Evolutionary conservation across 2,113 vertebrate genomes (phyloP).

Genomic region (Rhadina sibilatrix): DNA sequence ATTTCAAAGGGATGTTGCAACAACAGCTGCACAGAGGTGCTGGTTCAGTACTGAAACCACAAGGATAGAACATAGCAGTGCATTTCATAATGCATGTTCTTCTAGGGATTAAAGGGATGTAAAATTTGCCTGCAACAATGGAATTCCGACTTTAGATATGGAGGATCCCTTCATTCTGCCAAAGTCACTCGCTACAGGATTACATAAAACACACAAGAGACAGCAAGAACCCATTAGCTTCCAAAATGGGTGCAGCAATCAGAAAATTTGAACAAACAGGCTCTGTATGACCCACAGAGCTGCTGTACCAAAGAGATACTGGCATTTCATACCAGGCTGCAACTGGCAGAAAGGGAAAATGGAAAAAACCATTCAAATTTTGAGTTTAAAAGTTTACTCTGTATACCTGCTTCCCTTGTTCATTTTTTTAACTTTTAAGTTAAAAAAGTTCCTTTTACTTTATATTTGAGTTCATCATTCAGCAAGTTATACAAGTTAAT

Average conservation of each 20-base stretch:
- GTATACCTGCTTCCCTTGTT: background rate
- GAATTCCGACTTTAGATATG: background rate
- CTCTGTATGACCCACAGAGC: background rate
- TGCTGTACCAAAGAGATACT: background rate
- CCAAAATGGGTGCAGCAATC: background rate
- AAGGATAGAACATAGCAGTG: rapidly evolving
- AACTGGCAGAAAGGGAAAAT: background rate
- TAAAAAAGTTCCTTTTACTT: background rate
- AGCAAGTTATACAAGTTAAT: background rate
- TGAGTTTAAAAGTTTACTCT: background rate
- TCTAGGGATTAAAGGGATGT: background rate
- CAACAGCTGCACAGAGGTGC: background rate
- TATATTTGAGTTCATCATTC: background rate
- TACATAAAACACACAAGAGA: background rate
- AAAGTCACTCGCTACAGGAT: background rate
- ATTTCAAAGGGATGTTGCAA: background rate
- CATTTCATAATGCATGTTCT: background rate
- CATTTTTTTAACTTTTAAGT: background rate
- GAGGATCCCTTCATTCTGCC: background rate
- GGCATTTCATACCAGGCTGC: background rate
- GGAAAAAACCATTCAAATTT: background rate
- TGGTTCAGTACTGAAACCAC: background rate
- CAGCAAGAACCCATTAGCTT: background rate
- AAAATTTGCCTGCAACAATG: background rate
- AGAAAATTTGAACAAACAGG: background rate